Evolutionary conservation across 2,888 invertebrate genomes (phyloP).

Genomic region (Oeneis ivallda): DNA sequence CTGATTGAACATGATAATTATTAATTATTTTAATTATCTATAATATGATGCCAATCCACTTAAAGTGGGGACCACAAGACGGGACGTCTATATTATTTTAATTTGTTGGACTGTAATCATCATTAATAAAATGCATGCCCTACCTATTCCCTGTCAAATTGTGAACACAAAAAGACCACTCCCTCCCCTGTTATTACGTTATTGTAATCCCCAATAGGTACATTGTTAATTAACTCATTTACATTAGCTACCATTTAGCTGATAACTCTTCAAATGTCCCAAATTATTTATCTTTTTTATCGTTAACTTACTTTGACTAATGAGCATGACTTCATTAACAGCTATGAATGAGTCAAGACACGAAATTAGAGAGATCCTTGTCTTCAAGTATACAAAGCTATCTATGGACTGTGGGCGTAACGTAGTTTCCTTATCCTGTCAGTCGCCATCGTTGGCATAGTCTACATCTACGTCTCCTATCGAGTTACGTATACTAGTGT

Average conservation of each 20-base stretch:
- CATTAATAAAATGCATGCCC: not conserved
- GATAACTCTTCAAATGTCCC: conserved; percentile 6
- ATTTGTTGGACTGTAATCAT: not conserved
- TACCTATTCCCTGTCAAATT: not conserved
- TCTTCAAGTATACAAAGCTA: not conserved
- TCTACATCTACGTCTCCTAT: no score
- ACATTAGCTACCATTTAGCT: conserved; percentile 3
- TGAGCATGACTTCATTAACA: conserved; percentile 10
- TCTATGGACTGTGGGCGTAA: not conserved
- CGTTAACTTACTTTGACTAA: no score
- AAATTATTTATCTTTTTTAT: not conserved
- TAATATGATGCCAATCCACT: no score
- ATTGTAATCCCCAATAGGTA: not conserved
- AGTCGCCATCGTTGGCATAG: not conserved
- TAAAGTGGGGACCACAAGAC: no score
- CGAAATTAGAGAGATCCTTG: not conserved
- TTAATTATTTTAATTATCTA: no score
- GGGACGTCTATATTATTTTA: not conserved
- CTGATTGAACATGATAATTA: no score
- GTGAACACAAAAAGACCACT: no score
- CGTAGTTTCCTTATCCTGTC: not conserved
- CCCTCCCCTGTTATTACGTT: not conserved
- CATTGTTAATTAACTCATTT: conserved; percentile 1
- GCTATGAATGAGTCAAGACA: not conserved
- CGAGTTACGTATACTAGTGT: no score